A percentile compares a stretch with the other conserved stretches of the same genome.
Conservation (phyloP, 35 echinoderm and acorn worm genomes). For the Heliocidaris tuberculata region DNA sequence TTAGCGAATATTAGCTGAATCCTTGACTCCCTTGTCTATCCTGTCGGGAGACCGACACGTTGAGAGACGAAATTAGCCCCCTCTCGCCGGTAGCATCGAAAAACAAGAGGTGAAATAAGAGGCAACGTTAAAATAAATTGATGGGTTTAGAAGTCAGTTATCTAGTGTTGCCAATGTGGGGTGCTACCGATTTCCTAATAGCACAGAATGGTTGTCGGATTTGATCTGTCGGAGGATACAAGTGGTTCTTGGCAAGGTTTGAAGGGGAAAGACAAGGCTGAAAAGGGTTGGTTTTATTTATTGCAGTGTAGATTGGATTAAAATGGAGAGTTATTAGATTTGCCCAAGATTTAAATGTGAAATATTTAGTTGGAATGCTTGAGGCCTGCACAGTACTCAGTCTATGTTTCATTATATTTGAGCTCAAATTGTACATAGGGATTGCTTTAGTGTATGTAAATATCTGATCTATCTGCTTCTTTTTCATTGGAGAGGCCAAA, state of each 20-base stretch:
- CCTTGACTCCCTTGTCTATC: not conserved
- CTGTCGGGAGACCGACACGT: not conserved
- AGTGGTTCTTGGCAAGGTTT: not conserved
- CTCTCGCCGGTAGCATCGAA: not conserved
- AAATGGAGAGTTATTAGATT: not conserved
- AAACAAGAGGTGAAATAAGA: not conserved
- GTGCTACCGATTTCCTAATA: not conserved
- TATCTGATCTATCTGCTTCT: too few species aligned
- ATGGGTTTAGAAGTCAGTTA: not conserved
- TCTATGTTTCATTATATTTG: not conserved
- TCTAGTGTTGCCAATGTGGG: not conserved
- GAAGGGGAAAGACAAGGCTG: not conserved
- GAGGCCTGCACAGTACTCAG: too few species aligned
- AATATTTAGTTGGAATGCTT: not conserved
- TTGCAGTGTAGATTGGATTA: not conserved
- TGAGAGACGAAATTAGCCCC: not conserved
- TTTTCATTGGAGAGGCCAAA: too few species aligned
- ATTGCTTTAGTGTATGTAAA: too few species aligned
- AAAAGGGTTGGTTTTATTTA: not conserved
- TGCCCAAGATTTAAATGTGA: not conserved
- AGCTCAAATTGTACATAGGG: too few species aligned
- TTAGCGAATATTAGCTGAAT: slow-evolving; percentile 12
- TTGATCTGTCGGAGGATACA: not conserved
- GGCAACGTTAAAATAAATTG: not conserved
- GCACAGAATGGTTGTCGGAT: not conserved